A percentile compares a stretch with the other conserved stretches of the same genome.
Conservation (phyloP, 2,888 invertebrate species). For the Chalcosyrphus nemorum region DNA sequence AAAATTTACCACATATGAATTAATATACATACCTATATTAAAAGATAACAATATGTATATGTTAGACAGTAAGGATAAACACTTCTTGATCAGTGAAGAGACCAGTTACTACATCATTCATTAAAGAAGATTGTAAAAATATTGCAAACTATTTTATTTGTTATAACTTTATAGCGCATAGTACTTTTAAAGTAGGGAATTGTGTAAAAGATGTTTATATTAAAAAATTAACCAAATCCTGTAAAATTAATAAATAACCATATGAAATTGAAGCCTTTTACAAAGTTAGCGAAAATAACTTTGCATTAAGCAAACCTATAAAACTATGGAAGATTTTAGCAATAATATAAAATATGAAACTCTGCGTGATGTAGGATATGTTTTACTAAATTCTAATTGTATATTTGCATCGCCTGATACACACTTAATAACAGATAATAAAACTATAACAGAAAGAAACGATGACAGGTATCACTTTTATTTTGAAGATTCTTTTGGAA, state of each 20-base stretch:
- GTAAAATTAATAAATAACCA: neutral
- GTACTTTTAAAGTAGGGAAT: neutral
- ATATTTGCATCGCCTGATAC: too few relatives aligned
- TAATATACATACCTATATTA: neutral
- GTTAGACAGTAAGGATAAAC: neutral
- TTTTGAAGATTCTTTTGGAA: too few relatives aligned
- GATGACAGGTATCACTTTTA: too few relatives aligned
- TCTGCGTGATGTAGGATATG: too few relatives aligned
- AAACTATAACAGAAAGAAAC: too few relatives aligned
- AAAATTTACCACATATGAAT: conserved; percentile 1
- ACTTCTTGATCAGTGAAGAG: neutral
- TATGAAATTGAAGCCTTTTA: too few relatives aligned
- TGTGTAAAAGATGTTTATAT: neutral
- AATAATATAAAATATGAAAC: too few relatives aligned
- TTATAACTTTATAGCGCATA: neutral
- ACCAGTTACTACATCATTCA: neutral
- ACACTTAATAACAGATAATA: too few relatives aligned
- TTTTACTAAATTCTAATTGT: too few relatives aligned
- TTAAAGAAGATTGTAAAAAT: too few relatives aligned
- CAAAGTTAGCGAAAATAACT: too few relatives aligned
- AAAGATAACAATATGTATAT: neutral
- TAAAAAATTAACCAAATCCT: neutral
- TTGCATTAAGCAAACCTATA: neutral
- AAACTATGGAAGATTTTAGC: neutral
- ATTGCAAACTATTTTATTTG: neutral